phyloP scores from a whole-genome alignment of 2,888 invertebrate species.

The Pristionchus mayeri region DNA sequence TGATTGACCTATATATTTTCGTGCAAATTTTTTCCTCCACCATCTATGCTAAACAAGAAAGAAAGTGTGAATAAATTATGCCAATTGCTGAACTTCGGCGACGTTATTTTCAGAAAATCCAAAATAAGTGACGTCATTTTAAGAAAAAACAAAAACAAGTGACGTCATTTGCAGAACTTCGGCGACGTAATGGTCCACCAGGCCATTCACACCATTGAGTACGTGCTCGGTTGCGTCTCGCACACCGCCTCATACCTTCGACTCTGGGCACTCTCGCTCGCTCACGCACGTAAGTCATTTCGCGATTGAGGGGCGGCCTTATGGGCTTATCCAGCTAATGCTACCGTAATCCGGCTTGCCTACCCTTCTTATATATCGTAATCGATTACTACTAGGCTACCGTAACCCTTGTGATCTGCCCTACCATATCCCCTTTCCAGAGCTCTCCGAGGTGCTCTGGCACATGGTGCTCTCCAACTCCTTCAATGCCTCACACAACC shows the following conservation, averaged over 20 bases:
- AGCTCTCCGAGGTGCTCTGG: constrained; percentile 75
- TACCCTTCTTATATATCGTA: too few relatives aligned
- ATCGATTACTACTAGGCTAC: too few relatives aligned
- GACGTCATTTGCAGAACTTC: constrained; percentile 77
- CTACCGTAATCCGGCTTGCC: too few relatives aligned
- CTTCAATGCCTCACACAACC: constrained; percentile 53
- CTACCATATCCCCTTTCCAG: constrained; percentile 54
- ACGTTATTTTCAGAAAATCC: too few relatives aligned
- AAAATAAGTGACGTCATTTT: constrained; percentile 6
- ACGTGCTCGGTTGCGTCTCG: constrained; percentile 96
- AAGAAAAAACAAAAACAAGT: neutral
- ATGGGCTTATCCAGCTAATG: too few relatives aligned
- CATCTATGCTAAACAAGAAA: too few relatives aligned
- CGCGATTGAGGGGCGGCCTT: too few relatives aligned
- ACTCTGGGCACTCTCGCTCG: constrained; percentile 75
- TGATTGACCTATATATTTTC: too few relatives aligned
- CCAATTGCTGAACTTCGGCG: too few relatives aligned
- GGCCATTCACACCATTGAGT: constrained; percentile 82
- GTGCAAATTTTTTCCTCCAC: too few relatives aligned
- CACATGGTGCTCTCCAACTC: constrained; percentile 72
- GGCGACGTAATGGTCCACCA: constrained; percentile 93
- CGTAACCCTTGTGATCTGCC: neutral
- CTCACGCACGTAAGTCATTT: constrained; percentile 71
- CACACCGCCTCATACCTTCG: constrained; percentile 86
- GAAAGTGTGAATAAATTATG: too few relatives aligned